Base-by-base conservation (phyloP, 2,888 invertebrate genomes). In the Eupithecia centaureata region DNA sequence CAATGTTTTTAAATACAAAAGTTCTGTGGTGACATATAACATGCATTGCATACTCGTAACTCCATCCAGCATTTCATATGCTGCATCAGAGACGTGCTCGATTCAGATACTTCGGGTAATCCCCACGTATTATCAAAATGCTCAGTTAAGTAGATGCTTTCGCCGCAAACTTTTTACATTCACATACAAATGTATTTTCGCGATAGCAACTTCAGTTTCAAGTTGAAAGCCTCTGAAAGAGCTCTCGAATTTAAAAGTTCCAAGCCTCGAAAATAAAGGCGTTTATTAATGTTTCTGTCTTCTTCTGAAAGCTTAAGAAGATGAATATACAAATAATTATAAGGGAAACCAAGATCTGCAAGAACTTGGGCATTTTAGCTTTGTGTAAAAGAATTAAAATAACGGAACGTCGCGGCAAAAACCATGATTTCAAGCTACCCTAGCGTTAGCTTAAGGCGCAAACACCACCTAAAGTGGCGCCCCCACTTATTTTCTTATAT, bases 141-240 rank as follows among this genome's bases (percentile, higher is more conserved):
- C 62, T 54, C 65, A 64, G 67, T 71, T 67, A 67, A 65, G 64
- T 63, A 60, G 54, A 67, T 67, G 70, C 66, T 67, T 52, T 57
- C 27, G 58, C 54, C n/a, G 30, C 56, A 47, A 70, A 70, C 61
- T 70, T 70, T 70, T 61, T 38, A 70, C 63, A 66, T 70, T 66
- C 63, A 35, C 51, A 66, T 52, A 66, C 32, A 63, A 66, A 66
- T 63, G 63, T 60, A 63, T 60, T 63, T 61, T 70, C 52, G 33
- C 57, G 61, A 63, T 59, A 70, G 65, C 65, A 57, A 63, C 56
- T 63, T 51, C 15, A 65, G 61, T 62, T 65, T 65, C 47, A 13
- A 66, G 63, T 63, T 63, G 18, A 59, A 60, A 65, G 47, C 57
- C 47, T 60, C 18, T 58, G 25, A 56, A 66, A 65, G 58, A 59